Conservation (phyloP, 2,888 invertebrate genomes). For the Onthophagus sagittarius region DNA sequence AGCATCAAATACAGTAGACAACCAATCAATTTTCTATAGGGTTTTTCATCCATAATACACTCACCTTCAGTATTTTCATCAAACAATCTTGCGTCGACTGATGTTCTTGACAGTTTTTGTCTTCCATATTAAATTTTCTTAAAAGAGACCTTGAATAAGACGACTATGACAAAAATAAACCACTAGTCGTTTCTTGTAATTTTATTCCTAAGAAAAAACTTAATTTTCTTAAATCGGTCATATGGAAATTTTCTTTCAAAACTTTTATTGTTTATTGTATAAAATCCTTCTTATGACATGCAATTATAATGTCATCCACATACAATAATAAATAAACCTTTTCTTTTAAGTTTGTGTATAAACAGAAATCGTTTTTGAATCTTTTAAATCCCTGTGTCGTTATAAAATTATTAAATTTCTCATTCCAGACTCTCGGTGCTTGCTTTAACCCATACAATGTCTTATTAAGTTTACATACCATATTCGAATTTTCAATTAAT, state of each 20-base stretch:
- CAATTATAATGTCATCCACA: no score
- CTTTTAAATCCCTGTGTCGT: background rate
- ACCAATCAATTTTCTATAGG: constrained; percentile 28
- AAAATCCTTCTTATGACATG: no score
- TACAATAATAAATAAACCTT: constrained; percentile 28
- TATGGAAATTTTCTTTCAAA: no score
- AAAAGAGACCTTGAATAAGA: background rate
- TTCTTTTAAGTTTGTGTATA: constrained; percentile 3
- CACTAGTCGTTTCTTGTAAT: background rate
- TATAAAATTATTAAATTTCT: no score
- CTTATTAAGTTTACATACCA: no score
- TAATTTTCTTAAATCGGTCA: background rate
- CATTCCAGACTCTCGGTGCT: no score
- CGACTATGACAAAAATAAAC: background rate
- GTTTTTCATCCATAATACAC: constrained; percentile 3
- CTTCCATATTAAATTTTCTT: constrained; percentile 23
- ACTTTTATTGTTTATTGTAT: no score
- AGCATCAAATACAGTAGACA: constrained; percentile 22
- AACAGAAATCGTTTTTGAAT: constrained; percentile 1
- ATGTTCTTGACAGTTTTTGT: constrained; percentile 19
- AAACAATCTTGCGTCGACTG: no score
- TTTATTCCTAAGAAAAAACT: constrained; percentile 1
- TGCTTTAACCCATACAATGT: no score
- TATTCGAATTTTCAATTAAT: background rate
- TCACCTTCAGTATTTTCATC: background rate